Evolutionary conservation across 2,113 vertebrate genomes (phyloP).

Genomic region (Centrocercus urophasianus): DNA sequence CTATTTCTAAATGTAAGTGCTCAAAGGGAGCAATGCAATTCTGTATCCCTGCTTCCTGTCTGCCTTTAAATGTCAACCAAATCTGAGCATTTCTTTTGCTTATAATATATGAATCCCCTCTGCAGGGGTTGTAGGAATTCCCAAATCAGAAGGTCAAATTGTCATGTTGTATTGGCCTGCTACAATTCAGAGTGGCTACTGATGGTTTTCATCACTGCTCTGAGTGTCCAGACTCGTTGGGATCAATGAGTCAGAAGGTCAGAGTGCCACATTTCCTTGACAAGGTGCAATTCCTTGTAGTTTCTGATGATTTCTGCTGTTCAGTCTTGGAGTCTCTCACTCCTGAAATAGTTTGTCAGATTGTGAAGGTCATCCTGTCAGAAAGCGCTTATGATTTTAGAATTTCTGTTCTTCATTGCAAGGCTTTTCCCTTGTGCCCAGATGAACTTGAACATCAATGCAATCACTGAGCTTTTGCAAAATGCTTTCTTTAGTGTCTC

Average conservation of each 20-base stretch:
- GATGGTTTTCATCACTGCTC: background rate
- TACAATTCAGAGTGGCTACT: background rate
- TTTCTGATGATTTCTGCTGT: background rate
- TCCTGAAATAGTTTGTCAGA: background rate
- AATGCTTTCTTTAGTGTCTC: background rate
- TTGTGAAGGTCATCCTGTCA: constrained; percentile 11
- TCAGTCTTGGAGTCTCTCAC: background rate
- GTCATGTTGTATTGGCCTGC: background rate
- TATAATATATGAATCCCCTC: background rate
- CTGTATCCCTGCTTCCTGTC: background rate
- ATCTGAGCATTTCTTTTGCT: background rate
- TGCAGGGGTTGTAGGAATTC: background rate
- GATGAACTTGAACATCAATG: background rate
- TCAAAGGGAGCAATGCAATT: background rate
- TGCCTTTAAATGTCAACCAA: background rate
- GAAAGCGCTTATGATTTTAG: background rate
- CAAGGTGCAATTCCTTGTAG: background rate
- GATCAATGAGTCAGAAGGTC: background rate
- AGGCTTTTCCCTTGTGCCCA: background rate
- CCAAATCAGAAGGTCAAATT: background rate
- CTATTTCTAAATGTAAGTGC: background rate
- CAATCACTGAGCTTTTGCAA: background rate
- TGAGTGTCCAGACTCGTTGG: background rate
- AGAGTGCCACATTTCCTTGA: background rate
- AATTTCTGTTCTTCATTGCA: background rate